These are phyloP conservation scores for Melanerpes formicivorus DNA, from an alignment of 2,113 vertebrate genomes.

Conservation along the genomic window DNA sequence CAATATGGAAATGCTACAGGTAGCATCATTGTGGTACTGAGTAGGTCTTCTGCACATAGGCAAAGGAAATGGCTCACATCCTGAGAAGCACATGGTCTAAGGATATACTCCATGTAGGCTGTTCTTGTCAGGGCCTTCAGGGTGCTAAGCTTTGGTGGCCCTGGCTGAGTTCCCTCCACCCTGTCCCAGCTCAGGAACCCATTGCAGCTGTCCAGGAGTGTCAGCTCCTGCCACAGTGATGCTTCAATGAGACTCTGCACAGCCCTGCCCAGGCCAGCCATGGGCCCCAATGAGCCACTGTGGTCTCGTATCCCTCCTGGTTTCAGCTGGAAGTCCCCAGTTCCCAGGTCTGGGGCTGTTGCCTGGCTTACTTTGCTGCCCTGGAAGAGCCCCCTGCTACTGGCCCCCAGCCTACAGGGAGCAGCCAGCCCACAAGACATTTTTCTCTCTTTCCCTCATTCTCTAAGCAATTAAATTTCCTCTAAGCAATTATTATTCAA, in stretches of 20 bases:
- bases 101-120: accelerated
- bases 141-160: not conserved
- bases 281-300: not conserved
- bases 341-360: not conserved
- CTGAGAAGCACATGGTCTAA: not conserved
- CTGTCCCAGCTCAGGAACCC: not conserved
- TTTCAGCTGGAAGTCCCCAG: not conserved
- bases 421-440: not conserved
- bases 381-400: not conserved
- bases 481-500: not conserved
- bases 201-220: not conserved
- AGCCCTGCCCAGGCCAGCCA: not conserved
- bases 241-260: not conserved
- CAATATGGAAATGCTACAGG: not conserved
- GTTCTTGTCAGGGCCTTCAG: not conserved
- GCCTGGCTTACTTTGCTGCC: not conserved
- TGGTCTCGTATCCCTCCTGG: not conserved
- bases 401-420: not conserved
- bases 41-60: not conserved
- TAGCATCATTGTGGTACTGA: not conserved
- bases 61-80: not conserved
- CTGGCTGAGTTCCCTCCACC: not conserved
- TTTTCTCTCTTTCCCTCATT: not conserved
- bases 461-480: not conserved
- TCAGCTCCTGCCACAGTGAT: not conserved